Conservation (phyloP, 2,113 vertebrate genomes). For the Nesogale talazaci region DNA sequence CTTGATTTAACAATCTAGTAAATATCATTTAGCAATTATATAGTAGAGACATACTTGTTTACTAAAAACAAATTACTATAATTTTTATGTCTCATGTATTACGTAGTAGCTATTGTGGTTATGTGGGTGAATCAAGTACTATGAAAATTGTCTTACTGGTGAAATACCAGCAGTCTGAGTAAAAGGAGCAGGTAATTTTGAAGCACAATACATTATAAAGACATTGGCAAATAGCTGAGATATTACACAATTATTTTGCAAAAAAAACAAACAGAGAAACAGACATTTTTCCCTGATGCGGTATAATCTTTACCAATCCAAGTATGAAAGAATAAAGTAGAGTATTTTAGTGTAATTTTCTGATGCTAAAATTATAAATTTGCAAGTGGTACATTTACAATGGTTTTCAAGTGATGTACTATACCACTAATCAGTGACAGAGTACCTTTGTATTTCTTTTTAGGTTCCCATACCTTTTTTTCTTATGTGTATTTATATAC, state of each 20-base stretch:
- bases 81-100: background rate
- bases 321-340: background rate
- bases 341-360: background rate
- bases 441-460: background rate
- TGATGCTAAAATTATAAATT: background rate
- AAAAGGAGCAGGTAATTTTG: background rate
- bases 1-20: background rate
- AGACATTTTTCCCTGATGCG: background rate
- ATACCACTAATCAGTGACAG: background rate
- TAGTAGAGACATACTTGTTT: background rate
- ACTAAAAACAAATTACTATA: background rate
- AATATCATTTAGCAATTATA: background rate
- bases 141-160: background rate
- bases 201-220: background rate
- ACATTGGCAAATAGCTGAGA: constrained; percentile 24
- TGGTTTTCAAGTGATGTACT: background rate
- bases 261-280: constrained; percentile 12
- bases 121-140: background rate
- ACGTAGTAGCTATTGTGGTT: background rate
- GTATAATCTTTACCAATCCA: background rate
- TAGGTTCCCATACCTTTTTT: background rate
- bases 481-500: background rate
- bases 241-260: constrained; percentile 8
- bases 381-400: background rate
- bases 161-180: background rate